A percentile compares a stretch with the other conserved stretches of the same genome.
Evolutionary conservation across 2,888 invertebrate species (phyloP).

Genomic region (Drosophila koepferae): DNA sequence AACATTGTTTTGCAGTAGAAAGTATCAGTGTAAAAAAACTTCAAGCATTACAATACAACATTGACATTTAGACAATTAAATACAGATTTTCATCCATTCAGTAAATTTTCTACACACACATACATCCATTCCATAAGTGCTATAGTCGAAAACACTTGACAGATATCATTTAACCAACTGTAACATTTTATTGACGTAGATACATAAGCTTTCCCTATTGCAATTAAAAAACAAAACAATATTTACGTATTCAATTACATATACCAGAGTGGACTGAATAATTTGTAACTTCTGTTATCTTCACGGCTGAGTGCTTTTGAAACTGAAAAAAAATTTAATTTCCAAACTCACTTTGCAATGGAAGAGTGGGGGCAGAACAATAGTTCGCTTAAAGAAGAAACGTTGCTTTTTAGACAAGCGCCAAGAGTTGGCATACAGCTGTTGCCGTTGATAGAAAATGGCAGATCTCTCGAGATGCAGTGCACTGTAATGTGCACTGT

Average conservation of each 20-base stretch:
- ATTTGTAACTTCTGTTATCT: not conserved
- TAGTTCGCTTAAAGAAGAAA: constrained; percentile 2
- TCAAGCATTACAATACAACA: constrained; percentile 47
- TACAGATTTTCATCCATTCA: constrained; percentile 16
- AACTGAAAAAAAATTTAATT: too few relatives aligned
- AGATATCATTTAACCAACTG: not conserved
- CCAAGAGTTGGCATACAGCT: constrained; percentile 15
- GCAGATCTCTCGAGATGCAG: constrained; percentile 22
- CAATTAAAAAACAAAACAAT: constrained; percentile 13
- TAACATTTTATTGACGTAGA: not conserved
- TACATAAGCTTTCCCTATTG: not conserved
- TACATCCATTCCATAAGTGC: constrained; percentile 19
- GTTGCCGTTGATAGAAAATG: constrained; percentile 19
- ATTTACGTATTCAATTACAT: not conserved
- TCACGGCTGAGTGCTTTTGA: not conserved
- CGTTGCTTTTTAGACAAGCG: constrained; percentile 22
- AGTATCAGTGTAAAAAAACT: constrained; percentile 11
- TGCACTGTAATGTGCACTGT: constrained; percentile 25
- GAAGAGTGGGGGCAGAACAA: not conserved
- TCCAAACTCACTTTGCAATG: constrained; percentile 28
- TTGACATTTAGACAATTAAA: constrained; percentile 31
- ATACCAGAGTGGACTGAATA: not conserved
- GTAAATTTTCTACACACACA: constrained; percentile 26
- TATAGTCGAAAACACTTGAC: not conserved
- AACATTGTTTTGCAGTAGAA: not conserved